Base-by-base conservation (phyloP, 1,140 invertebrate genomes). In the Drosophila pseudoananassae region DNA sequence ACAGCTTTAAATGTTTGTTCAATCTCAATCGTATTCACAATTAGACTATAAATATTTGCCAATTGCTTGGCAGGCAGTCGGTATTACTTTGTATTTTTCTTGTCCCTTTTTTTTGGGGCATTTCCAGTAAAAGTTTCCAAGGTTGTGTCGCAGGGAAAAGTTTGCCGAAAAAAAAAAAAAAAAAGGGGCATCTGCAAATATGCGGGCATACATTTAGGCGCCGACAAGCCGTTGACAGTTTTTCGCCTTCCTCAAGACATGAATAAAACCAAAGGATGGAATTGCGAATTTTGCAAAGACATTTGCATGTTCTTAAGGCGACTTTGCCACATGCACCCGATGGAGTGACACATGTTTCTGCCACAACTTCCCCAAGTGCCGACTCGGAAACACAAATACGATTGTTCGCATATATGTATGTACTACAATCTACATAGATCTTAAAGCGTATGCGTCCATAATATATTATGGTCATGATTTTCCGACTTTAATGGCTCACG, bases 11-110 rank as follows among this genome's bases (percentile, higher is more conserved):
- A 36, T 80, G 46, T 55, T 61, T 69, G 51, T 38, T 29, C 65
- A 55, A 77, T 81, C 81, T 70, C 58, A 80, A 80, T 69, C 73
- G 59, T 60, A 66, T 23, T 57, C 64, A 60, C 78, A 85, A 87
- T 82, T 82, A 78, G 70, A 71, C 75, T 76, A 76, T 87, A 87
- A 88, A 87, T 88, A 87, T 88, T 87, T 87, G 75, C 45, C 61
- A 68, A 68, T 78, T 78, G 60, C 60, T 57, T 60, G 71, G 46
- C 33, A 10, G 33, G 40, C 29, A 23, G 23, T 38, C 6, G 49
- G 17, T 57, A 27, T 57, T 65, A 29, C 25, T 36, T 47, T 36
- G 63, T 76, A 76, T 57, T 60, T 27, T 43, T 52, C 36, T 36
- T 20, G 17, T 17, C 33, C 10, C 10, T 36, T 36, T 36, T 36